A percentile compares a stretch with the other conserved stretches of the same genome.
Evolutionary conservation across 2,888 invertebrate species (phyloP).

Genomic region (Ectemnius continuus): DNA sequence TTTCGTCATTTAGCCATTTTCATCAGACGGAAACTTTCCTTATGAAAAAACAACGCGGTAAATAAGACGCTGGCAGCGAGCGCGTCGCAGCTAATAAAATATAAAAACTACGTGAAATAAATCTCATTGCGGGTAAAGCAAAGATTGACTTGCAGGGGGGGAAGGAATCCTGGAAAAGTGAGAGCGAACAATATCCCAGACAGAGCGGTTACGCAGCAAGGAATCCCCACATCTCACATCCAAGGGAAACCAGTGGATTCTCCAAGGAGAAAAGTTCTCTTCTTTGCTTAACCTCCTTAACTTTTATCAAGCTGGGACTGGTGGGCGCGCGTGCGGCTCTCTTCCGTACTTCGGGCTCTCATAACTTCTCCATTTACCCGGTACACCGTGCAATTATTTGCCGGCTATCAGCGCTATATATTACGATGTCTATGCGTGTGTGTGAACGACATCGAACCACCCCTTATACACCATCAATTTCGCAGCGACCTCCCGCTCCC

Average conservation of each 20-base stretch:
- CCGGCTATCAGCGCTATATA: not conserved
- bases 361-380: constrained; percentile 44
- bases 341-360: constrained; percentile 40
- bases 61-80: not conserved
- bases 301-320: constrained; percentile 41
- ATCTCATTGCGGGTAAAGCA: constrained; percentile 10
- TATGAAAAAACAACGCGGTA: constrained; percentile 16
- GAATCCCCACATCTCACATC: constrained; percentile 2
- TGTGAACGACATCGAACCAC: not conserved
- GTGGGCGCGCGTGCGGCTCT: not conserved
- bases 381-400: constrained; percentile 45
- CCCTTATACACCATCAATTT: constrained; percentile 39
- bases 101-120: constrained; percentile 43
- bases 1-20: too few relatives aligned
- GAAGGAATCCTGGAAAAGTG: not conserved
- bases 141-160: not conserved
- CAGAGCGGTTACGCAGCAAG: not conserved
- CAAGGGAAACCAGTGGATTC: constrained; percentile 24
- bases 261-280: constrained; percentile 45
- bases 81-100: constrained; percentile 6
- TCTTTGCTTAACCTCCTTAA: constrained; percentile 54
- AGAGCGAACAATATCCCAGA: constrained; percentile 24
- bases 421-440: too few relatives aligned
- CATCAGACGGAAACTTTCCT: not conserved
- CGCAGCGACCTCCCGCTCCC: not conserved